phyloP scores from a whole-genome alignment of 1,140 invertebrate species.

The Orchestia grillus region DNA sequence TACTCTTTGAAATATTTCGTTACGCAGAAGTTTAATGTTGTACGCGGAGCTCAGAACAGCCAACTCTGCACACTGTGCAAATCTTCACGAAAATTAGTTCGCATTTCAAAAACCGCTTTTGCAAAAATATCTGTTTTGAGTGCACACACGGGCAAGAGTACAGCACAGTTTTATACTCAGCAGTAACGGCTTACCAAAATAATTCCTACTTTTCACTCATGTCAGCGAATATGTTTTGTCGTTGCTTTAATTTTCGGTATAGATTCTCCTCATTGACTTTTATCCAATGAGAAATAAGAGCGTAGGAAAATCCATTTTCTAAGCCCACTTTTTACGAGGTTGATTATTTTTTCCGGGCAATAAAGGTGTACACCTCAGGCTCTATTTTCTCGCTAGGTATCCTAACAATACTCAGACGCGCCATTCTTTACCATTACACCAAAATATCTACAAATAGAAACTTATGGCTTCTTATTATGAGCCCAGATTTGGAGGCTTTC shows the following conservation, averaged over 20 bases:
- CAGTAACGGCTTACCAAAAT: neutral
- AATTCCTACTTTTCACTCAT: neutral
- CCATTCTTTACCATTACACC: slow-evolving; percentile 50
- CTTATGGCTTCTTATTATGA: slow-evolving; percentile 41
- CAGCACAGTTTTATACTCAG: neutral
- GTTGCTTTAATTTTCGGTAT: neutral
- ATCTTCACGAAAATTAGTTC: too few relatives aligned
- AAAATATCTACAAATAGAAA: slow-evolving; percentile 57
- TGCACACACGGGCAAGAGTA: neutral
- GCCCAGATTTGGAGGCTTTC: slow-evolving; percentile 44
- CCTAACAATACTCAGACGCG: slow-evolving; percentile 38
- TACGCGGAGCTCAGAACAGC: too few relatives aligned
- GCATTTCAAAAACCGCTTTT: neutral
- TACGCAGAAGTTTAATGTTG: neutral
- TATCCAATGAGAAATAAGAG: neutral
- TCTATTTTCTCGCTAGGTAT: neutral
- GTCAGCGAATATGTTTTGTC: neutral
- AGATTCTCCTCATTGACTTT: neutral
- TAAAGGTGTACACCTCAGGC: slow-evolving; percentile 12
- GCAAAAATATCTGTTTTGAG: neutral
- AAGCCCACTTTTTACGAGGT: neutral
- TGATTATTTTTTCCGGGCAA: neutral
- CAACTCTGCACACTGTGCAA: too few relatives aligned
- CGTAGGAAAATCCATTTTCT: neutral
- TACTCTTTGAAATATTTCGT: neutral